A percentile compares a stretch with the other conserved stretches of the same genome.
Evolutionary conservation across 2,797 vertebrate genomes (phyloP).

Genomic region (Chrosomus eos): DNA sequence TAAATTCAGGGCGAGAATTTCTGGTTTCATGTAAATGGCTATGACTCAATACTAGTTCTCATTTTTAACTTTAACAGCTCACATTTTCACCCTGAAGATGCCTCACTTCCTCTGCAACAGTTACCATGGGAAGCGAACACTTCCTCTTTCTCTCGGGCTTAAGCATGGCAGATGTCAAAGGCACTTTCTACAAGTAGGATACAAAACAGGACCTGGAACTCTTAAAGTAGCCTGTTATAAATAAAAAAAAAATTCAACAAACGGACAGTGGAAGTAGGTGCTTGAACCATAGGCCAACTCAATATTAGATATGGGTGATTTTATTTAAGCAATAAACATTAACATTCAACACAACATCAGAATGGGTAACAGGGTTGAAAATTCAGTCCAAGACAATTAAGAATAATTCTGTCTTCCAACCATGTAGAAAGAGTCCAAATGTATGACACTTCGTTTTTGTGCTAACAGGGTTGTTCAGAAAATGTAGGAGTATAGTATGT

Average conservation of each 20-base stretch:
- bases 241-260: no score
- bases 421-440: not conserved
- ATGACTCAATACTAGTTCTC: not conserved
- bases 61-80: not conserved
- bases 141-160: conserved; percentile 55
- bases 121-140: conserved; percentile 60
- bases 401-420: not conserved
- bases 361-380: not conserved
- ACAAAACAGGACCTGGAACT: not conserved
- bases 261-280: not conserved
- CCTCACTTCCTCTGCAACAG: conserved; percentile 60
- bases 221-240: not conserved
- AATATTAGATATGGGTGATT: not conserved
- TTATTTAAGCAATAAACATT: not conserved
- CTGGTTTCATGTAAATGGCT: not conserved
- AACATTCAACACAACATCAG: not conserved
- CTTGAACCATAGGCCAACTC: not conserved
- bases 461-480: not conserved
- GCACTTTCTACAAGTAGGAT: not conserved
- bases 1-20: not conserved
- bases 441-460: not conserved
- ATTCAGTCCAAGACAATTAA: not conserved
- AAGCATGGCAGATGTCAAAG: not conserved
- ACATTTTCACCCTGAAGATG: conserved; percentile 30
- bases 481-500: not conserved